Base-by-base conservation (phyloP, 2,888 invertebrate species). In the Ormyrus pomaceus region DNA sequence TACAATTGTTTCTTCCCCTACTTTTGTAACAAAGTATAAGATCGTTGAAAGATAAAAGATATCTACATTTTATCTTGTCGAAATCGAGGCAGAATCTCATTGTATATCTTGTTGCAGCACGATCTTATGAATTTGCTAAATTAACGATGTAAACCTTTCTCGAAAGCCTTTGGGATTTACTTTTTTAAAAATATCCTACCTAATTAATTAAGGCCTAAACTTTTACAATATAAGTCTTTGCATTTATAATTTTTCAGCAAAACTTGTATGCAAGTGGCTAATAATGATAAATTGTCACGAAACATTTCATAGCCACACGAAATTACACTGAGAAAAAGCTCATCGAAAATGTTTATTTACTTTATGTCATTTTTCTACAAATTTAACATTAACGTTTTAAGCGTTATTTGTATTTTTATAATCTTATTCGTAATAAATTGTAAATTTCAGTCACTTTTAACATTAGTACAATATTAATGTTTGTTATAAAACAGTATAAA, bases 131-230 rank as follows among this genome's bases (percentile, higher is more conserved):
- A 69, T 80, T 76, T 77, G n/a, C 80, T 80, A 72, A 51, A 66
- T 72, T 69, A 77, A 70, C 69, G 62, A 58, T 53, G 80, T 77
- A 80, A 80, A 80, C 80, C 80, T 73, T 59, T 77, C 77, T 69
- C 73, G 77, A 80, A 77, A 80, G 77, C 77, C 80, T 77, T 77
- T 77, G 69, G 68, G 55, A 77, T 73, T 74, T 11, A 45, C 68
- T 8, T 55, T 50, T 72, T 78, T 73, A 69, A 56, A 34, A 80
- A 72, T 76, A 72, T 51, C 9, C 80, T 77, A 81, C 73, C 59
- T 81, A 81, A 81, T 64, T 34, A 70, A 77, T 81, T 70, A 81
- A 77, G 77, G 77, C 80, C 80, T 81, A 77, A 81, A 77, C 51
- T 61, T 72, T 68, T 73, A 80, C 48, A 62, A 66, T 73, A 77